phyloP scores from a whole-genome alignment of 2,888 invertebrate genomes.

The Zeuzera pyrina region DNA sequence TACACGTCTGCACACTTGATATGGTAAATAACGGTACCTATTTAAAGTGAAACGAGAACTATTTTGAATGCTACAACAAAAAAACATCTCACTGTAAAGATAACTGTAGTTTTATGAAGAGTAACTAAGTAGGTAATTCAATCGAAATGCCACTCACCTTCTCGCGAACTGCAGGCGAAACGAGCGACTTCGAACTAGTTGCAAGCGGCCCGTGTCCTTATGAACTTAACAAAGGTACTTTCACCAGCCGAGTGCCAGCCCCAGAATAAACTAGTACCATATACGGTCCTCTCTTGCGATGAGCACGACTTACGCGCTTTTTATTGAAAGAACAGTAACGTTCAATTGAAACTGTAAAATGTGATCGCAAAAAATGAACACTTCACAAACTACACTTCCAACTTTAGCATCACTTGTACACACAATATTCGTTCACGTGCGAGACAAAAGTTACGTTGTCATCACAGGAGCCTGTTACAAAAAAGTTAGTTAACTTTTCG shows the following conservation, averaged over 20 bases:
- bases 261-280: slow-evolving; percentile 56
- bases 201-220: slow-evolving; percentile 62
- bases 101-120: slow-evolving; percentile 43
- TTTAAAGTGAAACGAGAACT: slow-evolving; percentile 12
- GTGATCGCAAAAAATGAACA: slow-evolving; percentile 48
- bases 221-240: slow-evolving; percentile 70
- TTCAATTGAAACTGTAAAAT: slow-evolving; percentile 64
- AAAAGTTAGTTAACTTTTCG: slow-evolving; percentile 65
- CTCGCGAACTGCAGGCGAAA: slow-evolving; percentile 56
- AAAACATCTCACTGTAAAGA: slow-evolving; percentile 25
- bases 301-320: slow-evolving; percentile 55
- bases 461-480: slow-evolving; percentile 39
- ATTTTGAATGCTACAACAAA: slow-evolving; percentile 29
- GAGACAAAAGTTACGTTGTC: slow-evolving; percentile 33
- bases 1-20: too few species aligned
- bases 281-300: slow-evolving; percentile 56
- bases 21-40: slow-evolving; percentile 25
- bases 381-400: slow-evolving; percentile 48
- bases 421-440: slow-evolving; percentile 44
- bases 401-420: slow-evolving; percentile 34
- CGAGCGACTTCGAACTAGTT: slow-evolving; percentile 54
- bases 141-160: slow-evolving; percentile 56
- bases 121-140: slow-evolving; percentile 47
- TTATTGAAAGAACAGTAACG: slow-evolving; percentile 65
- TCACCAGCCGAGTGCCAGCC: slow-evolving; percentile 54